These are phyloP conservation scores for Drosophila melanosoma DNA, from an alignment of 2,888 invertebrate genomes.

Conservation along the genomic window DNA sequence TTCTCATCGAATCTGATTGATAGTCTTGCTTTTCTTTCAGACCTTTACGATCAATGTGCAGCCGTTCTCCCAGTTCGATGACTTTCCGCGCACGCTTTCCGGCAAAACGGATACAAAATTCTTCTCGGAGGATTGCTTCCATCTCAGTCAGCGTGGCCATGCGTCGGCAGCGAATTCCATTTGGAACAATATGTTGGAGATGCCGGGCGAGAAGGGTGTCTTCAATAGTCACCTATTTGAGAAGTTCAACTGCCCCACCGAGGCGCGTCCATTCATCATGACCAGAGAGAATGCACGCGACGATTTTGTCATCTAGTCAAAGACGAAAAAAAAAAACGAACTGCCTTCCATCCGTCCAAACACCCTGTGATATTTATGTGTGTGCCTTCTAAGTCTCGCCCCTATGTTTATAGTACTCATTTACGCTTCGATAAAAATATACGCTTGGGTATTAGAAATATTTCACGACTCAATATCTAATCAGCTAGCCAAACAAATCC, in stretches of 20 bases:
- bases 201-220: slow-evolving; percentile 85
- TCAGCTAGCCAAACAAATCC: slow-evolving; percentile 51
- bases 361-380: slow-evolving; percentile 64
- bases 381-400: slow-evolving; percentile 56
- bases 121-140: slow-evolving; percentile 88
- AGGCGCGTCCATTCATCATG: slow-evolving; percentile 78
- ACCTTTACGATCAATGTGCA: slow-evolving; percentile 87
- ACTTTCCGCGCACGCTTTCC: slow-evolving; percentile 84
- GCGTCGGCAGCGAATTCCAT: slow-evolving; percentile 86
- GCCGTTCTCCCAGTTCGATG: slow-evolving; percentile 85
- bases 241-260: slow-evolving; percentile 81
- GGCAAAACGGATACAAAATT: slow-evolving; percentile 86
- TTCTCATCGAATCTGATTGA: neutral
- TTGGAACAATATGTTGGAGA: slow-evolving; percentile 88
- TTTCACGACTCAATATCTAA: slow-evolving; percentile 41
- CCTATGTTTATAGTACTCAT: slow-evolving; percentile 50
- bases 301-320: slow-evolving; percentile 62
- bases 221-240: slow-evolving; percentile 71
- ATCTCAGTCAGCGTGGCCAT: slow-evolving; percentile 87
- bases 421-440: slow-evolving; percentile 56
- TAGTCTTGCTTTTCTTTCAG: slow-evolving; percentile 57
- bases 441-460: slow-evolving; percentile 31
- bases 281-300: slow-evolving; percentile 79
- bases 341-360: slow-evolving; percentile 22
- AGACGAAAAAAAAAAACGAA: neutral